These are phyloP conservation scores for Sebastes trivittatus DNA, from an alignment of 2,797 vertebrate genomes.

Conservation along the genomic window DNA sequence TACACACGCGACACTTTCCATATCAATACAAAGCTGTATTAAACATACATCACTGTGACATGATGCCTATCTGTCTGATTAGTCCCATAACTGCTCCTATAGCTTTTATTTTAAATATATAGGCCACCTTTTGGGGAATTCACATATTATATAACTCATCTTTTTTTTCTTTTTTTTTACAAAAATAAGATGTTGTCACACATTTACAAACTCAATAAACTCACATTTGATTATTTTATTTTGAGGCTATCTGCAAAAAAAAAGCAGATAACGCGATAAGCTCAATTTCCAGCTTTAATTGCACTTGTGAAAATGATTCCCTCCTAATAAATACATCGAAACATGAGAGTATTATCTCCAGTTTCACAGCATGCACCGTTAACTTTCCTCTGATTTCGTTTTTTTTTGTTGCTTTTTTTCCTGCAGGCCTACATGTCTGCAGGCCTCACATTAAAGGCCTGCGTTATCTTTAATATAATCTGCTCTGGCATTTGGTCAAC, in stretches of 20 bases:
- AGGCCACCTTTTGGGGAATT: constrained; percentile 6
- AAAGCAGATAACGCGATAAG: constrained; percentile 8
- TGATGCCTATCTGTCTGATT: constrained; percentile 80
- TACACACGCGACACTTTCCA: constrained; percentile 76
- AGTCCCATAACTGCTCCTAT: constrained; percentile 37
- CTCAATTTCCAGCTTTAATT: neutral
- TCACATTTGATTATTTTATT: neutral
- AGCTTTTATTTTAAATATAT: constrained; percentile 5
- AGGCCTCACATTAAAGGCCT: constrained; percentile 32
- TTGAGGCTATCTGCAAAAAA: neutral
- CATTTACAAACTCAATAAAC: neutral
- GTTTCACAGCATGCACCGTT: constrained; percentile 21
- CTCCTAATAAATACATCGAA: constrained; percentile 43
- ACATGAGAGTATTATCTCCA: constrained; percentile 27
- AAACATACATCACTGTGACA: constrained; percentile 71
- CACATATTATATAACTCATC: neutral
- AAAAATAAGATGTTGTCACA: neutral
- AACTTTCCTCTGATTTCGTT: constrained; percentile 27
- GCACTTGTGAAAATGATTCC: constrained; percentile 4
- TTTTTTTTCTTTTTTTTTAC: neutral
- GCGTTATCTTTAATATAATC: constrained; percentile 8
- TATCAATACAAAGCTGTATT: constrained; percentile 80
- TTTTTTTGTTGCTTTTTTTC: too few relatives aligned
- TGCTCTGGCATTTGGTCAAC: constrained; percentile 22
- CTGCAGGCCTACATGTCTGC: neutral